These are phyloP conservation scores for Colinus virginianus DNA, from an alignment of 2,113 vertebrate genomes.

Conservation along the genomic window DNA sequence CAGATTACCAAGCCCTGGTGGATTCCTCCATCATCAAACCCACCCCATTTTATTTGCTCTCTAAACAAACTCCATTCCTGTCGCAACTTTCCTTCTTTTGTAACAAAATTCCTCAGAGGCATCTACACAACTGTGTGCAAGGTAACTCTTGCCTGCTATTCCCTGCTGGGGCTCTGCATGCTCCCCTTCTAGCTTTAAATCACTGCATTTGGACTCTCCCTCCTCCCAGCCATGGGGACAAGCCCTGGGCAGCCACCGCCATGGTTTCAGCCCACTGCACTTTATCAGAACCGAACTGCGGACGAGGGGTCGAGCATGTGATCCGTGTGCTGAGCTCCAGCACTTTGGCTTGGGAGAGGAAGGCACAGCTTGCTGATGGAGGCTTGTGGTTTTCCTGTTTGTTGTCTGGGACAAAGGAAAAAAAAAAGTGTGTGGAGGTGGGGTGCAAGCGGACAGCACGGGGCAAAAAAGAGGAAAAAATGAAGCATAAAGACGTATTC, in stretches of 20 bases:
- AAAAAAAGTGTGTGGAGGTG: not conserved
- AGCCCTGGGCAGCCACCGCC: not conserved
- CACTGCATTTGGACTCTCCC: not conserved
- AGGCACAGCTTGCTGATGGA: slow-evolving; percentile 47
- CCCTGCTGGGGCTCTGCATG: not conserved
- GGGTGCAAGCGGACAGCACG: not conserved
- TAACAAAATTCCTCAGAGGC: slow-evolving; percentile 7
- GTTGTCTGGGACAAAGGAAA: not conserved
- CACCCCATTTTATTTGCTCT: not conserved
- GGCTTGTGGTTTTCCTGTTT: slow-evolving; percentile 68
- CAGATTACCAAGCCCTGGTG: not conserved
- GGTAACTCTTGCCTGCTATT: slow-evolving; percentile 42
- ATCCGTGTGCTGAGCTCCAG: slow-evolving; percentile 18
- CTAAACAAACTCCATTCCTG: not conserved
- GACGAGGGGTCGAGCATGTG: not conserved
- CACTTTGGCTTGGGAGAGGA: slow-evolving; percentile 2
- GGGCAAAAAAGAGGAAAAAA: not conserved
- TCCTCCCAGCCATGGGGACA: not conserved
- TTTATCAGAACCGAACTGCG: not conserved
- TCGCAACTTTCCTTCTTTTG: not conserved
- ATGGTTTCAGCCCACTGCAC: not conserved
- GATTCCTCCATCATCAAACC: not conserved
- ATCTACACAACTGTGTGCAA: slow-evolving; percentile 55
- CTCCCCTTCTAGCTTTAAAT: not conserved
- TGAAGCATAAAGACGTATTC: not conserved